Conservation (phyloP, 2,888 invertebrate genomes). For the Magallana nippona region DNA sequence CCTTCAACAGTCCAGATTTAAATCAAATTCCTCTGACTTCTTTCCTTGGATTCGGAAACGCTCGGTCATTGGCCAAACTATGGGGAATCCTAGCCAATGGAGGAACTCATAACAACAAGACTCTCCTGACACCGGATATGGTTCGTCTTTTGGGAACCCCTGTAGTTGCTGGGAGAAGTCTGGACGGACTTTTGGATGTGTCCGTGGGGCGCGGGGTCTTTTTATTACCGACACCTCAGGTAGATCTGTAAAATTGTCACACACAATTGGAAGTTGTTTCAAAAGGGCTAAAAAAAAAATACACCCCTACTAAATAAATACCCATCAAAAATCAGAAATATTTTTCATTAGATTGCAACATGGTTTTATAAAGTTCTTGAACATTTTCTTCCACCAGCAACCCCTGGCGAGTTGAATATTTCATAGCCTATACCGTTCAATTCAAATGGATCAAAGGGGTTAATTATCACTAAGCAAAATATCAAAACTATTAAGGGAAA, state of each 20-base stretch:
- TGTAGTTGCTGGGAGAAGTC: conserved; percentile 4
- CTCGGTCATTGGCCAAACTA: conserved; percentile 71
- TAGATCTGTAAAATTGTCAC: conserved; percentile 38
- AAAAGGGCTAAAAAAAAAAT: too few species aligned
- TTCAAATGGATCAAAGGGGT: too few species aligned
- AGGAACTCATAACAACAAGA: conserved; percentile 57
- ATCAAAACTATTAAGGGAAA: too few species aligned
- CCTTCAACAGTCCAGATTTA: conserved; percentile 63
- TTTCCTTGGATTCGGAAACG: conserved; percentile 72
- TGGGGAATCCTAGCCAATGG: conserved; percentile 73
- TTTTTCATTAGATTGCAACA: too few species aligned
- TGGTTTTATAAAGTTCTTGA: too few species aligned
- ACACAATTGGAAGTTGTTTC: not conserved
- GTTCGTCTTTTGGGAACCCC: conserved; percentile 42
- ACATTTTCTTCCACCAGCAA: too few species aligned
- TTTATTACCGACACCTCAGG: conserved; percentile 49
- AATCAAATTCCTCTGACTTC: conserved; percentile 68
- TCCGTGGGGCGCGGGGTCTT: conserved; percentile 52
- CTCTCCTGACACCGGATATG: conserved; percentile 46
- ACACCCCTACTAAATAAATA: too few species aligned
- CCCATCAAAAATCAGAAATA: too few species aligned
- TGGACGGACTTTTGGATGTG: conserved; percentile 41
- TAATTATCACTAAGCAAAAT: too few species aligned
- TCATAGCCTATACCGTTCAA: too few species aligned
- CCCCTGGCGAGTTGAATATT: too few species aligned